A percentile compares a stretch with the other conserved stretches of the same genome.
phyloP scores from a whole-genome alignment of 2,113 vertebrate genomes.

The Beaufortia kweichowensis region DNA sequence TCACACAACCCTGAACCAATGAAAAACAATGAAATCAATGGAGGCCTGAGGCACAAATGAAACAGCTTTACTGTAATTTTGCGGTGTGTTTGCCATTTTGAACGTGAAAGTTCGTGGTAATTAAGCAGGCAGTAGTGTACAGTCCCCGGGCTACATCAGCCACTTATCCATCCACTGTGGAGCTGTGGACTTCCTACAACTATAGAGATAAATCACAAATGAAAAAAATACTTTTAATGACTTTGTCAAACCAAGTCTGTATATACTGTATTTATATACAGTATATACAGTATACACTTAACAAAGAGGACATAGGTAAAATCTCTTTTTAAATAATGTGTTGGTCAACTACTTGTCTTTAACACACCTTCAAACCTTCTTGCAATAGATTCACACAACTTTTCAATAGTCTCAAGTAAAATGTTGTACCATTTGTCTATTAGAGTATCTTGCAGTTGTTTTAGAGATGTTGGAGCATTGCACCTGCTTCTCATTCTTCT shows the following conservation, averaged over 20 bases:
- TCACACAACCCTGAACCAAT: slow-evolving; percentile 16
- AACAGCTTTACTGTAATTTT: slow-evolving; percentile 35
- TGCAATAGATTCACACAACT: no score
- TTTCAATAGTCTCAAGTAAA: no score
- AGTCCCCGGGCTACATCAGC: slow-evolving; percentile 31
- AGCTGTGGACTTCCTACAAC: background rate
- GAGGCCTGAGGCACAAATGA: background rate
- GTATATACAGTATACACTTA: no score
- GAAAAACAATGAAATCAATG: slow-evolving; percentile 40
- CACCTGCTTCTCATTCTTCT: no score
- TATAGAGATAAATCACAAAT: background rate
- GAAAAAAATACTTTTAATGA: background rate
- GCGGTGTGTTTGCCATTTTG: slow-evolving; percentile 30
- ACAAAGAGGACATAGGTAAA: no score
- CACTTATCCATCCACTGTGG: slow-evolving; percentile 1
- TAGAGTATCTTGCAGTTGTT: no score
- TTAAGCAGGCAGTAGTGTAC: slow-evolving; percentile 33
- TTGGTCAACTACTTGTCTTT: no score
- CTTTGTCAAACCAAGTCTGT: background rate
- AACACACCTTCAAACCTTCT: no score
- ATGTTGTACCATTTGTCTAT: no score
- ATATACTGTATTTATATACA: no score
- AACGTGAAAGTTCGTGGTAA: slow-evolving; percentile 37
- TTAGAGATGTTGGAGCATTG: no score
- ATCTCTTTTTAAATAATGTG: no score